Percentiles rank a stretch among this genome's conserved stretches.
Conservation (phyloP, 2,113 vertebrate species). For the Zosterops borbonicus region DNA sequence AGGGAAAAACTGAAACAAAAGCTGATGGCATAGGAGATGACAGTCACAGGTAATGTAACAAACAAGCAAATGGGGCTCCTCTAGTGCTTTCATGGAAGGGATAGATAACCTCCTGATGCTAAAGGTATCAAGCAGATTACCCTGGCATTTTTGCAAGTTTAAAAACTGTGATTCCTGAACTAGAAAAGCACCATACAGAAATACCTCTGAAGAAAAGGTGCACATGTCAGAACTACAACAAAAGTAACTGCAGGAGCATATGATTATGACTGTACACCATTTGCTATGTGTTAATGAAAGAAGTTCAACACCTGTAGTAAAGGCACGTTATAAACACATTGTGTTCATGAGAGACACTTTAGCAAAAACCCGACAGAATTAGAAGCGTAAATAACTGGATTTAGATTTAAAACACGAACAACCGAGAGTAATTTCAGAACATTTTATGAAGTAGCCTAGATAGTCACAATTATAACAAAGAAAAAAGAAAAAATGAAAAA, state of each 20-base stretch:
- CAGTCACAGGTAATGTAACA: background rate
- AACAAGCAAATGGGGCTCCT: background rate
- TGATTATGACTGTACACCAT: background rate
- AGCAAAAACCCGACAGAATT: background rate
- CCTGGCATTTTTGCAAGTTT: background rate
- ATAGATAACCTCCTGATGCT: background rate
- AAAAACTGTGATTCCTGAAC: background rate
- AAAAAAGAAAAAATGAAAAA: background rate
- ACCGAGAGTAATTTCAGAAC: background rate
- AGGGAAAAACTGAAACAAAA: background rate
- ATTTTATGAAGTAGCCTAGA: background rate
- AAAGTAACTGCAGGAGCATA: background rate
- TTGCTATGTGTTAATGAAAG: background rate
- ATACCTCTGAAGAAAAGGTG: background rate
- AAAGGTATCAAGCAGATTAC: background rate
- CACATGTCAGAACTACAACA: background rate
- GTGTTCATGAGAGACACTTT: background rate
- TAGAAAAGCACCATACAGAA: background rate
- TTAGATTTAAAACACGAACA: background rate
- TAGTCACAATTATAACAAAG: background rate
- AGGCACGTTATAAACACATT: fast-evolving
- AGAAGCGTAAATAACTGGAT: background rate
- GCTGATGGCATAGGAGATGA: background rate
- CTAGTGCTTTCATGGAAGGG: background rate
- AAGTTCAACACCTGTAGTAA: background rate